Evolutionary conservation across 2,797 vertebrate genomes (phyloP).

Genomic region (Aulostomus chinensis): DNA sequence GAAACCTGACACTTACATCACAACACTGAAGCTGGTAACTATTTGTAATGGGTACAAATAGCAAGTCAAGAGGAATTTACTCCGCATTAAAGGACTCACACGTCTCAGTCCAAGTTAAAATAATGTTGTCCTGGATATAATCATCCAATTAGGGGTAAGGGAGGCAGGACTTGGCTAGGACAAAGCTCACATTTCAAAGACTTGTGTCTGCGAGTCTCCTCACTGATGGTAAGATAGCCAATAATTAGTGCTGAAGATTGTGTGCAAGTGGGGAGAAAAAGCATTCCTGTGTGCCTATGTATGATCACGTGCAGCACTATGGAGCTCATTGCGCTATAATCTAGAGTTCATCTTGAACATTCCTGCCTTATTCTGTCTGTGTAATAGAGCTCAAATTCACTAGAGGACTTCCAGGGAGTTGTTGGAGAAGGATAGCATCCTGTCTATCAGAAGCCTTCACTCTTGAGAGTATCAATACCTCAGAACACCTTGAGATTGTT

Average conservation of each 20-base stretch:
- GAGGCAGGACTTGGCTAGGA: constrained; percentile 79
- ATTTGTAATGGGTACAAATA: constrained; percentile 75
- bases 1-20: constrained; percentile 28
- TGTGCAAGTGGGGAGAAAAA: constrained; percentile 44
- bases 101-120: constrained; percentile 74
- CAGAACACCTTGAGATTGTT: no score
- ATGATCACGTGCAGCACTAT: constrained; percentile 48
- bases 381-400: constrained; percentile 3
- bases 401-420: constrained; percentile 8
- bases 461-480: no score
- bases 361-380: constrained; percentile 38
- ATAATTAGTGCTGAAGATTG: constrained; percentile 48
- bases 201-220: constrained; percentile 75
- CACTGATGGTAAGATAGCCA: constrained; percentile 73
- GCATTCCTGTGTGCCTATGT: constrained; percentile 59
- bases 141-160: constrained; percentile 80
- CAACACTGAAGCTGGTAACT: no score
- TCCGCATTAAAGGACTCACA: constrained; percentile 69
- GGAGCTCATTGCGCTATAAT: constrained; percentile 39
- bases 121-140: constrained; percentile 89
- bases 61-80: constrained; percentile 75
- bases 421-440: no score
- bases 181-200: constrained; percentile 86
- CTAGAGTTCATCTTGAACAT: constrained; percentile 53
- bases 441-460: no score